Conservation (phyloP, 2,797 vertebrate species). For the Neosilurus hyrtlii region DNA sequence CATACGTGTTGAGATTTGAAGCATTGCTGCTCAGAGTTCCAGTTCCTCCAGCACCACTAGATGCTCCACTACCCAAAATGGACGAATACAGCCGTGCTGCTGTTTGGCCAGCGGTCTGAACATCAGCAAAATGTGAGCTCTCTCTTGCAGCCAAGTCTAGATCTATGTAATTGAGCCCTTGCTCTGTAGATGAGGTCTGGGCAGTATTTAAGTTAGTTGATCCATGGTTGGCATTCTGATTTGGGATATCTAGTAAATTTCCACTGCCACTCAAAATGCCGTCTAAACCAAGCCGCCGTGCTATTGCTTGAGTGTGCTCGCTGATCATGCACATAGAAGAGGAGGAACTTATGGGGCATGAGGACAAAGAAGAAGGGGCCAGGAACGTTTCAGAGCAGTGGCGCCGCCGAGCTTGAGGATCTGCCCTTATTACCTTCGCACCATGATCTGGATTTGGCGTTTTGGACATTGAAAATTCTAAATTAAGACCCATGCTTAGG, state of each 20-base stretch:
- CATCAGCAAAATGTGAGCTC: conserved; percentile 64
- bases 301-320: conserved; percentile 70
- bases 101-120: conserved; percentile 62
- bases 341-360: conserved; percentile 59
- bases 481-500: conserved; percentile 62
- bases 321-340: conserved; percentile 73
- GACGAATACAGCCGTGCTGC: conserved; percentile 70
- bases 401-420: conserved; percentile 71
- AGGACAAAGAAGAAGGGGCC: conserved; percentile 56
- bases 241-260: conserved; percentile 58
- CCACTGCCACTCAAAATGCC: conserved; percentile 69
- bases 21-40: conserved; percentile 54
- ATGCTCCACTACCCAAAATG: conserved; percentile 60
- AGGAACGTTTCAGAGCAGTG: conserved; percentile 79
- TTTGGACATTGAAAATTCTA: conserved; percentile 71
- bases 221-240: conserved; percentile 62
- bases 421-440: conserved; percentile 74
- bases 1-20: conserved; percentile 74
- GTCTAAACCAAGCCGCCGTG: conserved; percentile 72
- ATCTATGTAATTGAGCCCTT: conserved; percentile 82
- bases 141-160: conserved; percentile 75
- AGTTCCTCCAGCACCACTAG: conserved; percentile 49
- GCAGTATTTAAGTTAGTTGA: conserved; percentile 54
- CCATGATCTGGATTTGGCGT: conserved; percentile 73
- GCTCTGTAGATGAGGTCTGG: conserved; percentile 63